Evolutionary conservation across 2,113 vertebrate genomes (phyloP), one percentile per base, ranked within the genome.

Genomic region (Hyla sarda): DNA sequence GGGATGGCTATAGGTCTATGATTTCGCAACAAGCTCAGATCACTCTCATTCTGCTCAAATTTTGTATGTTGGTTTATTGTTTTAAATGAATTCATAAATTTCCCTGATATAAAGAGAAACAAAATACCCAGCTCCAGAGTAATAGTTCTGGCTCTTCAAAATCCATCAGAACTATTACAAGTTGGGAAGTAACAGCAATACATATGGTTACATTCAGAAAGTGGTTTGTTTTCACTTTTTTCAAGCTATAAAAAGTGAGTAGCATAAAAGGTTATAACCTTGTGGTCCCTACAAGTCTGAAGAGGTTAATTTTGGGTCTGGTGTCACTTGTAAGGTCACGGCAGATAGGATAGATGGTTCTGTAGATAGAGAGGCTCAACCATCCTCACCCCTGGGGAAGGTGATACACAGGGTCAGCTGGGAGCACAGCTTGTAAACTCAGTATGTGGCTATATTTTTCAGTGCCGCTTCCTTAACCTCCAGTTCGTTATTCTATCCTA

Each of bases 371-470:
- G 67, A 72, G 76, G 21, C 48, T 73, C 67, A 72, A 60, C 65
- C 50, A 32, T 73, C 37, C 67, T 81, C 77, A 54, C 77, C 84
- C 84, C 37, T 58, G 67, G 67, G 78, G 77, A 87, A 87, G 78
- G 77, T 74, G 85, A 87, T 87, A 87, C 52, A 13, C 10, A 50
- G 69, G 85, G 67, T 82, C 78, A 81, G 78, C 65, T 74, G 50
- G 60, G 67, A 87, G 47, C 78, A 87, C 60, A 73, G 78, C 77
- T 81, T 81, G 84, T 86, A 86, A 79, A 80, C 75, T 16, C 65
- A 86, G 77, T 74, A 82, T 65, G 77, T 34, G 69, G 67, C 69
- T 86, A 80, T 86, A 73, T 72, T 47, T 86, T 81, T 60, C 77
- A 41, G 41, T 54, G 60, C 62, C 17, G 84, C 84, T 86, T 80